Evolutionary conservation across 2,888 invertebrate genomes (phyloP).

Genomic region (Malachius bipustulatus): DNA sequence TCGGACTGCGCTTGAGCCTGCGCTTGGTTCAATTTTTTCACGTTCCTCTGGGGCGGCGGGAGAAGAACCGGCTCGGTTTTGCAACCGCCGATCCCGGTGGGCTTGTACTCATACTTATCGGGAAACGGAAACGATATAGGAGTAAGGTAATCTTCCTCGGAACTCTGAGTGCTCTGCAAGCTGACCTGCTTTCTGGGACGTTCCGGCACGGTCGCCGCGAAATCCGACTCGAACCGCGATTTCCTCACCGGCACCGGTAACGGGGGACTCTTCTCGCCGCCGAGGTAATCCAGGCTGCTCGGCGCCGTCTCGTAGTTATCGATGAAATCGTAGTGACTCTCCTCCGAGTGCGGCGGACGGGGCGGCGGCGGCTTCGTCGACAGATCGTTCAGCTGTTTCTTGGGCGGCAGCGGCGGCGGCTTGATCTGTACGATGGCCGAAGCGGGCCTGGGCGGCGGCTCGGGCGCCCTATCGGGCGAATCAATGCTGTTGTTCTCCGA

Average conservation of each 20-base stretch:
- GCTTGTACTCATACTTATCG: constrained; percentile 22
- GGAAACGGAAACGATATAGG: constrained; percentile 46
- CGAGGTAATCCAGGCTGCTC: constrained; percentile 24
- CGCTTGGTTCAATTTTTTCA: constrained; percentile 23
- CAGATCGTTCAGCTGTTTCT: constrained; percentile 49
- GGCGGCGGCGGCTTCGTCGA: constrained; percentile 53
- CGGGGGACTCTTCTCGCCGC: constrained; percentile 41
- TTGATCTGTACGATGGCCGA: constrained; percentile 48
- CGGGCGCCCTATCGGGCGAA: constrained; percentile 43
- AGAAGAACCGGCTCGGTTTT: constrained; percentile 39
- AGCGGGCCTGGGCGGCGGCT: constrained; percentile 56
- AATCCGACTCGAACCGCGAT: constrained; percentile 39
- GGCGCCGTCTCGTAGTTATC: constrained; percentile 37
- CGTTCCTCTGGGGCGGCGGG: constrained; percentile 39
- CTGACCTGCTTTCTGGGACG: constrained; percentile 31
- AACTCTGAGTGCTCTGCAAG: constrained; percentile 20
- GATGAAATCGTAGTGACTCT: constrained; percentile 44
- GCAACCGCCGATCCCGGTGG: too few relatives aligned
- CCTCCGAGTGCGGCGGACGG: constrained; percentile 46
- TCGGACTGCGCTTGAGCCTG: constrained; percentile 24
- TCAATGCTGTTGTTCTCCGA: too few relatives aligned
- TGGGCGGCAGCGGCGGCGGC: constrained; percentile 63
- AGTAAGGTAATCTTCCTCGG: constrained; percentile 54
- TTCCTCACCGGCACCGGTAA: constrained; percentile 49
- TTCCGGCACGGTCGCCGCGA: constrained; percentile 33